These are phyloP conservation scores for Caenorhabditis uteleia DNA, from an alignment of 2,888 invertebrate genomes.

Conservation along the genomic window DNA sequence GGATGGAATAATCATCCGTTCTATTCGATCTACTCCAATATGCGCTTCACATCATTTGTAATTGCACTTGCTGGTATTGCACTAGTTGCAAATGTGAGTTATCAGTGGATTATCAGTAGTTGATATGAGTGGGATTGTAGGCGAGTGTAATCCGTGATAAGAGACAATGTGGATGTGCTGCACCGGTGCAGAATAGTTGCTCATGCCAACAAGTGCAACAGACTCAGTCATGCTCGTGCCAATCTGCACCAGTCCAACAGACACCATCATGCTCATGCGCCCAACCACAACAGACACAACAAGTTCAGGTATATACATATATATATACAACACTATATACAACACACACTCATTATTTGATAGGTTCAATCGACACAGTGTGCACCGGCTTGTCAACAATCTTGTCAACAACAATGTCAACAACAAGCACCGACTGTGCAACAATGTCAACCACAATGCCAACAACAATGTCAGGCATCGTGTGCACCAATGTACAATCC, in stretches of 20 bases:
- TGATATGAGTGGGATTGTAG: no score
- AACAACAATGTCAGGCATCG: conserved; percentile 23
- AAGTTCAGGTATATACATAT: conserved; percentile 14
- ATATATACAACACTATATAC: background rate
- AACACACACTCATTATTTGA: background rate
- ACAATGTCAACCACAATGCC: conserved; percentile 33
- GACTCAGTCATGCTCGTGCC: conserved; percentile 34
- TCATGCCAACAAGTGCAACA: conserved; percentile 39
- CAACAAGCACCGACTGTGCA: conserved; percentile 3
- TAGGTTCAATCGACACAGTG: conserved; percentile 37
- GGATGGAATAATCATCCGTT: no score
- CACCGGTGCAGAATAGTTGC: conserved; percentile 32
- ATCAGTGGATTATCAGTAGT: no score
- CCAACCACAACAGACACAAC: conserved; percentile 16
- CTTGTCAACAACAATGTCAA: conserved; percentile 23
- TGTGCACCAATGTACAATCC: conserved; percentile 11
- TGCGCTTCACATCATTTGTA: no score
- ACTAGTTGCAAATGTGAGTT: no score
- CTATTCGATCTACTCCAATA: no score
- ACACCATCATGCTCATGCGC: conserved; percentile 41
- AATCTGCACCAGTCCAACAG: conserved; percentile 37
- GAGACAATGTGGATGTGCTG: conserved; percentile 37
- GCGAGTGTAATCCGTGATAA: conserved; percentile 31
- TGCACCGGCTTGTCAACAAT: conserved; percentile 12
- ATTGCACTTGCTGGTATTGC: no score